Percentiles rank a stretch among this genome's conserved stretches.
phyloP scores from a whole-genome alignment of 2,797 vertebrate species.

The Poecile montanus region DNA sequence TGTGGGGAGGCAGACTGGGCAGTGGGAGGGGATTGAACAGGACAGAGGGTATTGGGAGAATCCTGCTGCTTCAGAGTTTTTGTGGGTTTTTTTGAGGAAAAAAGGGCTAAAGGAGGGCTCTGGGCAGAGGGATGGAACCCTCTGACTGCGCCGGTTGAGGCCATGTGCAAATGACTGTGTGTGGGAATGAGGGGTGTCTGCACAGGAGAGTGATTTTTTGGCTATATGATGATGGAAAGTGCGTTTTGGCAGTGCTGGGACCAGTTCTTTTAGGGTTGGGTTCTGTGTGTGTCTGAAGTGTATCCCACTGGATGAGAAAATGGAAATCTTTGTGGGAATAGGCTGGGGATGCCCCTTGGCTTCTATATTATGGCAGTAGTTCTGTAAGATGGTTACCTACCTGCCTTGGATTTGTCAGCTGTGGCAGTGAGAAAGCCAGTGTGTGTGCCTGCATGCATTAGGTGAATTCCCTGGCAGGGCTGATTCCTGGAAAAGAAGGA shows the following conservation, averaged over 20 bases:
- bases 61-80: background rate
- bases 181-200: background rate
- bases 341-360: background rate
- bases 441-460: background rate
- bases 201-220: background rate
- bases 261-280: background rate
- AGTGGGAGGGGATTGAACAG: background rate
- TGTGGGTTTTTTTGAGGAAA: background rate
- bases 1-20: background rate
- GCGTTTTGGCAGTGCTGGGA: accelerated
- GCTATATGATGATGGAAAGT: background rate
- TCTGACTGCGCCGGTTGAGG: accelerated
- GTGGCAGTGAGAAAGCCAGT: background rate
- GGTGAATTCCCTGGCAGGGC: background rate
- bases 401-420: background rate
- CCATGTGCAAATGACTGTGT: accelerated
- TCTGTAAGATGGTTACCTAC: background rate
- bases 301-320: background rate
- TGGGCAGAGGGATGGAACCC: background rate
- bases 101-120: background rate
- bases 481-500: background rate
- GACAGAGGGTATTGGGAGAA: background rate
- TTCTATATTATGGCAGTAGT: background rate
- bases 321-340: background rate
- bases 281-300: background rate